These are phyloP conservation scores for Seriola rivoliana DNA, from an alignment of 2,113 vertebrate species.

Conservation along the genomic window DNA sequence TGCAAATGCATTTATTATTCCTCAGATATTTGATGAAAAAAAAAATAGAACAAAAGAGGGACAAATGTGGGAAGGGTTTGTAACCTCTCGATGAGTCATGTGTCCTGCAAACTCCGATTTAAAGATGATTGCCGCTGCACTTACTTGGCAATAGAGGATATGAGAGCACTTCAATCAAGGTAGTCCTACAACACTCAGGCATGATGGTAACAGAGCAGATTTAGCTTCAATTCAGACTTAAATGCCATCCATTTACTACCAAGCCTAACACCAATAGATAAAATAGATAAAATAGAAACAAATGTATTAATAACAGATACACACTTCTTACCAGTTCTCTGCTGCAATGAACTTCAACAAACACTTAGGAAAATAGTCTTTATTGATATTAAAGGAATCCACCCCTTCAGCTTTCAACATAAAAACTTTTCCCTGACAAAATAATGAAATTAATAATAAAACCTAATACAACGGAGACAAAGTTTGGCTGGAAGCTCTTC, in stretches of 20 bases:
- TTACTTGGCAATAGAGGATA: conserved; percentile 56
- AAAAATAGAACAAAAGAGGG: conserved; percentile 1
- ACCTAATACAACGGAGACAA: too few relatives aligned
- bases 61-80: conserved; percentile 56
- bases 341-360: too few relatives aligned
- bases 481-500: too few relatives aligned
- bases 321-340: too few relatives aligned
- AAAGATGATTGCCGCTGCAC: conserved; percentile 71
- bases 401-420: too few relatives aligned
- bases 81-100: conserved; percentile 61
- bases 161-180: conserved; percentile 78
- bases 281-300: too few relatives aligned
- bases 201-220: conserved; percentile 43
- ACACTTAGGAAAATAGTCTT: too few relatives aligned
- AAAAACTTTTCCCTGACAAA: too few relatives aligned
- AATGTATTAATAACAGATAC: too few relatives aligned
- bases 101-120: conserved; percentile 63
- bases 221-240: conserved; percentile 7
- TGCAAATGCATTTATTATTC: conserved; percentile 58
- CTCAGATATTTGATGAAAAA: conserved; percentile 49
- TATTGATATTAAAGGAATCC: too few relatives aligned
- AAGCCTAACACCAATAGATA: neutral
- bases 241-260: neutral
- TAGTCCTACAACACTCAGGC: conserved; percentile 44
- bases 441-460: too few relatives aligned